Conservation (phyloP, 2,888 invertebrate genomes). For the Meganola albula region DNA sequence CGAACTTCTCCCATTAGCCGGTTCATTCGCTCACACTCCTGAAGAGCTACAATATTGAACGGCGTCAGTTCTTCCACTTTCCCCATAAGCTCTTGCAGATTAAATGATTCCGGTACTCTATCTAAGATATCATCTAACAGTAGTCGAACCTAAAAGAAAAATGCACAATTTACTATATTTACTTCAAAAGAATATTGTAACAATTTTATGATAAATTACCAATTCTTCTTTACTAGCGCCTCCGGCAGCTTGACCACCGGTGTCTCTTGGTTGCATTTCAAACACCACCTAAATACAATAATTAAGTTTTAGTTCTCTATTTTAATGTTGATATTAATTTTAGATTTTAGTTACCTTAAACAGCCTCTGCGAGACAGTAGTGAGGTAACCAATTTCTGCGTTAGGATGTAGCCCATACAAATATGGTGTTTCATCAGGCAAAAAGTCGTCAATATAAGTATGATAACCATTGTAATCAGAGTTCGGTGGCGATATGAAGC, state of each 20-base stretch:
- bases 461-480: constrained; percentile 93
- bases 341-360: constrained; percentile 82
- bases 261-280: constrained; percentile 93
- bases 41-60: constrained; percentile 93
- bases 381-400: constrained; percentile 95
- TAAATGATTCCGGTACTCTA: constrained; percentile 92
- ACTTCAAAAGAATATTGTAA: too few relatives aligned
- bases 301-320: too few relatives aligned
- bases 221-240: constrained; percentile 90
- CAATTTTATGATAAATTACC: constrained; percentile 58
- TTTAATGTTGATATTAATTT: too few relatives aligned
- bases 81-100: constrained; percentile 88
- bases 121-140: constrained; percentile 92
- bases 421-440: constrained; percentile 93
- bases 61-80: constrained; percentile 94
- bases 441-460: constrained; percentile 88
- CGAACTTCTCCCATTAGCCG: constrained; percentile 88
- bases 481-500: constrained; percentile 92
- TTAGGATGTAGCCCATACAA: constrained; percentile 96
- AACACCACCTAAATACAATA: constrained; percentile 80
- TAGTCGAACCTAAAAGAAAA: constrained; percentile 81
- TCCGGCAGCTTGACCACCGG: constrained; percentile 82
- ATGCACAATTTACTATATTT: too few relatives aligned
- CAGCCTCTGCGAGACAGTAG: constrained; percentile 89
- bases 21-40: constrained; percentile 98